Percentiles rank a stretch among this genome's conserved stretches.
Evolutionary conservation across 2,888 invertebrate species (phyloP).

Genomic region (Colletes collaris): DNA sequence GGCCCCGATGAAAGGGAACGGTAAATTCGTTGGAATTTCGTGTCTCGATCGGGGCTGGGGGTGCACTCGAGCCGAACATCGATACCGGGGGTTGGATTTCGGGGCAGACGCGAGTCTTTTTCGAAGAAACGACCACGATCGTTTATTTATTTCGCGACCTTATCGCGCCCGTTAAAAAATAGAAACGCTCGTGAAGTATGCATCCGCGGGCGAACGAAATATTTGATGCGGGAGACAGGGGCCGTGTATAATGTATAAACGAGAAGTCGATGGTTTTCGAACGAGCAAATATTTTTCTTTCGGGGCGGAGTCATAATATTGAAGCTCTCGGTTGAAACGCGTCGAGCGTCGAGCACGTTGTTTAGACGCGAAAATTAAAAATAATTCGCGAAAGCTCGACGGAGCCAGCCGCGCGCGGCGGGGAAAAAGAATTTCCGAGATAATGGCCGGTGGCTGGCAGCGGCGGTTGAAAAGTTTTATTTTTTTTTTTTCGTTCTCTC

Average conservation of each 20-base stretch:
- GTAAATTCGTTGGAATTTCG: conserved; percentile 15
- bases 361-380: conserved; percentile 32
- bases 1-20: conserved; percentile 17
- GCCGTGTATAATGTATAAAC: too few species aligned
- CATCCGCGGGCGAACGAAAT: too few species aligned
- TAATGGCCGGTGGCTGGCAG: conserved; percentile 40
- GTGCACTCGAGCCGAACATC: conserved; percentile 7
- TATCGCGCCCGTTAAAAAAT: too few species aligned
- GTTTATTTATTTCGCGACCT: too few species aligned
- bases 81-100: not conserved
- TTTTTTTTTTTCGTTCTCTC: not conserved
- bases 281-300: too few species aligned
- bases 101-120: too few species aligned
- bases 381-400: conserved; percentile 32
- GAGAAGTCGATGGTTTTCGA: too few species aligned
- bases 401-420: conserved; percentile 16
- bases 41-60: not conserved
- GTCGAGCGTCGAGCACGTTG: not conserved
- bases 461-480: conserved; percentile 36
- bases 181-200: too few species aligned
- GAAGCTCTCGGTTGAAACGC: too few species aligned
- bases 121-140: too few species aligned
- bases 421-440: conserved; percentile 34
- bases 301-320: too few species aligned
- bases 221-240: too few species aligned